Percentiles rank a stretch among this genome's conserved stretches.
These are phyloP conservation scores for Rosalia funebris DNA, from an alignment of 2,888 invertebrate species.

Conservation along the genomic window DNA sequence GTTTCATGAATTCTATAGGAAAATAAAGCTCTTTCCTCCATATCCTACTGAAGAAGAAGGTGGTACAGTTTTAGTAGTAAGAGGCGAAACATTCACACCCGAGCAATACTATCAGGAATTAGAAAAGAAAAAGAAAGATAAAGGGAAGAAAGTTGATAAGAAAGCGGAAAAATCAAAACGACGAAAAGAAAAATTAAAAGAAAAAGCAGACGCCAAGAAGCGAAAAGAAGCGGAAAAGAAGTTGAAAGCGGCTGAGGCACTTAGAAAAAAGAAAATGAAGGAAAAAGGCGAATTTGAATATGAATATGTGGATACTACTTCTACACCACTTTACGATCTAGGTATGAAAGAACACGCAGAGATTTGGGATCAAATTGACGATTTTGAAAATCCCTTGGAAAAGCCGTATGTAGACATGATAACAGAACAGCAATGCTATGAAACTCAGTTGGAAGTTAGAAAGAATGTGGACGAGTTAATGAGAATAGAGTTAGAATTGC, in stretches of 20 bases:
- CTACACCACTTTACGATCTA: conserved; percentile 61
- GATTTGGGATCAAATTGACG: conserved; percentile 65
- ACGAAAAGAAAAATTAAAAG: conserved; percentile 46
- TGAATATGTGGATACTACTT: conserved; percentile 55
- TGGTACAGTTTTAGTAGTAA: conserved; percentile 70
- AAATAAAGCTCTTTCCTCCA: conserved; percentile 72
- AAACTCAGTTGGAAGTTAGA: conserved; percentile 75
- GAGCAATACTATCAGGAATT: conserved; percentile 67
- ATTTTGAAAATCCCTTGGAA: conserved; percentile 69
- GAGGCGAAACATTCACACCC: conserved; percentile 70
- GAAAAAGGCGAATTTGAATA: conserved; percentile 52
- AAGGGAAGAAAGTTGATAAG: conserved; percentile 49
- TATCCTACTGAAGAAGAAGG: conserved; percentile 79
- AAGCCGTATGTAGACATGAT: conserved; percentile 74
- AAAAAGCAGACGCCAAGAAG: conserved; percentile 50
- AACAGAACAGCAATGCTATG: conserved; percentile 71
- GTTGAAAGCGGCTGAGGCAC: conserved; percentile 62
- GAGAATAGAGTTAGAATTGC: conserved; percentile 67
- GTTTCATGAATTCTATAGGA: conserved; percentile 75
- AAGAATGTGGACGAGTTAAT: conserved; percentile 76
- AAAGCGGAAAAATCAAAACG: conserved; percentile 41
- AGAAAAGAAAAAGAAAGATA: conserved; percentile 53
- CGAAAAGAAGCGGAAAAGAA: conserved; percentile 55
- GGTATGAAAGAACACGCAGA: conserved; percentile 64
- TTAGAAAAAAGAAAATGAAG: conserved; percentile 49